A percentile compares a stretch with the other conserved stretches of the same genome.
phyloP scores from a whole-genome alignment of 2,113 vertebrate species.

The Solea senegalensis region DNA sequence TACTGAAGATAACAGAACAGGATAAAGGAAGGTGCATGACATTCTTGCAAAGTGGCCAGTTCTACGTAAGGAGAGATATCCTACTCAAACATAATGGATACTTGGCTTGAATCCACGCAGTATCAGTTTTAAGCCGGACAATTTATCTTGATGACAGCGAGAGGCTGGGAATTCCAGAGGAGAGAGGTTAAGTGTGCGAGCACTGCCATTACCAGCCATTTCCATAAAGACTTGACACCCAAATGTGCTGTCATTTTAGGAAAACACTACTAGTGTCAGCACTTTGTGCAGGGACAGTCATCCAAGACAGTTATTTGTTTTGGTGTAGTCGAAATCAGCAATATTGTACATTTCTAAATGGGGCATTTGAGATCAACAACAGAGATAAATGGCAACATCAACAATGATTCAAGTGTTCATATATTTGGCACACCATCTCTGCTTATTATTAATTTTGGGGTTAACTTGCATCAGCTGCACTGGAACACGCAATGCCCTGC shows the following conservation, averaged over 20 bases:
- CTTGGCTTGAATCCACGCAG: conserved; percentile 34
- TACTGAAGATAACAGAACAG: conserved; percentile 9
- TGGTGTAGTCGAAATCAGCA: not conserved
- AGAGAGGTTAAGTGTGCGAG: conserved; percentile 29
- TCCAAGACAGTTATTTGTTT: conserved; percentile 7
- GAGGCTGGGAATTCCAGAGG: conserved; percentile 55
- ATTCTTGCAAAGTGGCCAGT: conserved; percentile 43
- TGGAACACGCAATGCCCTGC: conserved; percentile 24
- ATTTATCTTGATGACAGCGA: conserved; percentile 59
- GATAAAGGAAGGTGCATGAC: conserved; percentile 2
- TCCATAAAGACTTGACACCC: conserved; percentile 26
- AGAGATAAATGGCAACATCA: not conserved
- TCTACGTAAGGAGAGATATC: conserved; percentile 50
- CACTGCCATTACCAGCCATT: conserved; percentile 31
- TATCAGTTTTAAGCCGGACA: conserved; percentile 57
- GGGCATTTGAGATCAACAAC: not conserved
- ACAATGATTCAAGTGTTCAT: not conserved
- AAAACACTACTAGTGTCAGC: not conserved
- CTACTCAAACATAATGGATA: conserved; percentile 61
- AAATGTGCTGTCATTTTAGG: not conserved
- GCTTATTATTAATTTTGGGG: not conserved
- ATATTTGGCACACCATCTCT: not conserved
- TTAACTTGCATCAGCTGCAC: conserved; percentile 9
- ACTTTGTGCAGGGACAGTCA: not conserved
- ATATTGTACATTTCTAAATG: not conserved